These are phyloP conservation scores for Nymphalis io DNA, from an alignment of 1,140 invertebrate genomes.

Conservation along the genomic window DNA sequence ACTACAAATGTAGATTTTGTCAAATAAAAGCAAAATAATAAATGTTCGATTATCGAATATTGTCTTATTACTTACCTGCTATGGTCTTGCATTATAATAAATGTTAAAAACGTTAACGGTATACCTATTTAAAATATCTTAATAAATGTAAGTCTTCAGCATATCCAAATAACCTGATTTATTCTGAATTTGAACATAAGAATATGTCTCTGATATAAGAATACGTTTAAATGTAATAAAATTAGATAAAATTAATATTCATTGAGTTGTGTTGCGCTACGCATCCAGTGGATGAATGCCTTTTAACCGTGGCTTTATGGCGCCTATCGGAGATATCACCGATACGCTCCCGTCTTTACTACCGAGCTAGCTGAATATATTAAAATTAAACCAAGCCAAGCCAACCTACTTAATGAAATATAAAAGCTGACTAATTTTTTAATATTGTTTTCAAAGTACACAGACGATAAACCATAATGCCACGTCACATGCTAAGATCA, in stretches of 20 bases:
- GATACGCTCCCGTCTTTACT: slow-evolving; percentile 34
- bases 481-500: not conserved
- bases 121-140: no score
- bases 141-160: no score
- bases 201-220: no score
- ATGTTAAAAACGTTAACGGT: no score
- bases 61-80: no score
- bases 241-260: not conserved
- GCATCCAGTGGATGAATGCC: slow-evolving; percentile 16
- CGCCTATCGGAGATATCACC: slow-evolving; percentile 58
- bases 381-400: slow-evolving; percentile 35
- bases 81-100: no score
- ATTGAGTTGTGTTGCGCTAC: not conserved
- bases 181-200: no score
- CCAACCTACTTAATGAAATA: slow-evolving; percentile 32
- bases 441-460: not conserved
- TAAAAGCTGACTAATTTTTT: not conserved
- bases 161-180: no score
- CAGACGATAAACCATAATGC: not conserved
- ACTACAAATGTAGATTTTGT: no score
- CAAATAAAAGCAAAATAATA: no score
- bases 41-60: no score
- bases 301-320: slow-evolving; percentile 47
- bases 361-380: slow-evolving; percentile 27
- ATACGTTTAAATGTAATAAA: no score